Evolutionary conservation across 2,797 vertebrate genomes (phyloP).

Genomic region (Linurgus olivaceus): DNA sequence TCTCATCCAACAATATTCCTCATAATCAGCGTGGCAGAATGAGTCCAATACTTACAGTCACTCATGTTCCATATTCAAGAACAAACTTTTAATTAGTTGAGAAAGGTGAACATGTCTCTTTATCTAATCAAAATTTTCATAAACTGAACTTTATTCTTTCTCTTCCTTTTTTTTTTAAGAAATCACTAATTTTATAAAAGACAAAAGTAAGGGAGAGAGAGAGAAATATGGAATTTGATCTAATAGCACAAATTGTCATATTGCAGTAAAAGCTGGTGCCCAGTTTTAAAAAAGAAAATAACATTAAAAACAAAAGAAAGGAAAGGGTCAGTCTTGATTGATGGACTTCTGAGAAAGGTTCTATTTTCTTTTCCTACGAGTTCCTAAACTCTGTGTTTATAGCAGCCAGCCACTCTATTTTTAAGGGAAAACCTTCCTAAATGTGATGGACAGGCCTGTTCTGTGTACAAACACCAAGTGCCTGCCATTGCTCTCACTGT

Average conservation of each 20-base stretch:
- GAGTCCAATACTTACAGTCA: background rate
- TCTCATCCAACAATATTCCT: background rate
- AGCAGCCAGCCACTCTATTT: background rate
- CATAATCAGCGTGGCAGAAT: conserved; percentile 29
- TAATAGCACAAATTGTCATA: background rate
- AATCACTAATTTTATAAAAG: background rate
- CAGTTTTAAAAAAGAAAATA: background rate
- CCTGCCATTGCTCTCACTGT: background rate
- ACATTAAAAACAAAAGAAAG: background rate
- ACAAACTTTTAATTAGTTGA: background rate
- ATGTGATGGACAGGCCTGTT: background rate
- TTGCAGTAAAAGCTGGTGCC: background rate
- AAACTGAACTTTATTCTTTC: background rate
- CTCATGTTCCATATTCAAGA: background rate
- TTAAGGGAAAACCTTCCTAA: background rate
- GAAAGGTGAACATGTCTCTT: background rate
- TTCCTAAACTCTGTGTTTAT: background rate
- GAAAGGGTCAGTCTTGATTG: background rate
- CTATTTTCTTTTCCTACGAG: background rate
- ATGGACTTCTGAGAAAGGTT: background rate
- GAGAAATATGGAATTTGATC: background rate
- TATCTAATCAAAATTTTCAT: background rate
- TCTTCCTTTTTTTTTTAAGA: background rate
- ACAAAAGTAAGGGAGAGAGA: background rate
- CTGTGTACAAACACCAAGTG: background rate